phyloP scores from a whole-genome alignment of 1,140 invertebrate species.

The Drosophila subpulchrella region DNA sequence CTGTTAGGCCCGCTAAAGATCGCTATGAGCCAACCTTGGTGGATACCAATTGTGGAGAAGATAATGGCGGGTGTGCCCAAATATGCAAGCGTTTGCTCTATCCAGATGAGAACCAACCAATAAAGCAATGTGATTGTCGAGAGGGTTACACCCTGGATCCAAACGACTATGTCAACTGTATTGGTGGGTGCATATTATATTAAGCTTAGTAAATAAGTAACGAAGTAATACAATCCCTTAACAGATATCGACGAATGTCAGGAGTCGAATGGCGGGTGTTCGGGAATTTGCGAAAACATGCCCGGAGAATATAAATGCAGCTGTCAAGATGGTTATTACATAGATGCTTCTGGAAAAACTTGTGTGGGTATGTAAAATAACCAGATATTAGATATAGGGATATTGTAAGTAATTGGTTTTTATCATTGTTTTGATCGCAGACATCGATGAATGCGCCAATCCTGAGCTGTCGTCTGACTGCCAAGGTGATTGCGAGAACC shows the following conservation, averaged over 20 bases:
- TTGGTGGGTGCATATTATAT: constrained; percentile 44
- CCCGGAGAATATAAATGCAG: constrained; percentile 90
- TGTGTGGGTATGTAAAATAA: constrained; percentile 80
- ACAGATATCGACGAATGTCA: constrained; percentile 92
- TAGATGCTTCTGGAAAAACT: constrained; percentile 50
- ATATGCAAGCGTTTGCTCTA: constrained; percentile 75
- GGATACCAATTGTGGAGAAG: constrained; percentile 65
- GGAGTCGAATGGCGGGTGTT: constrained; percentile 88
- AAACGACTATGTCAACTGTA: constrained; percentile 66
- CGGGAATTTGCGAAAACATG: constrained; percentile 88
- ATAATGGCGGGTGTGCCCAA: constrained; percentile 80
- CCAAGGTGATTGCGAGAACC: constrained; percentile 88
- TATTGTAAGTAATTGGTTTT: too few species aligned
- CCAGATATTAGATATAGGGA: neutral
- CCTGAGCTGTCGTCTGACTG: constrained; percentile 86
- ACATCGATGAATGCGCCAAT: constrained; percentile 89
- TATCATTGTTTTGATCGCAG: constrained; percentile 71
- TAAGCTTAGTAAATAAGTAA: too few species aligned
- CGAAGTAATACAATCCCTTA: neutral
- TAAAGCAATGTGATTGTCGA: constrained; percentile 71
- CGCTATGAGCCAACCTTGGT: constrained; percentile 66
- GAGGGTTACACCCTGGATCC: constrained; percentile 73
- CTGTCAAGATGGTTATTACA: constrained; percentile 87
- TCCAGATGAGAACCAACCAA: constrained; percentile 71
- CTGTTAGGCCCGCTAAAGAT: constrained; percentile 57